A percentile compares a stretch with the other conserved stretches of the same genome.
Evolutionary conservation across 2,797 vertebrate genomes (phyloP).

Genomic region (Danionella dracula): DNA sequence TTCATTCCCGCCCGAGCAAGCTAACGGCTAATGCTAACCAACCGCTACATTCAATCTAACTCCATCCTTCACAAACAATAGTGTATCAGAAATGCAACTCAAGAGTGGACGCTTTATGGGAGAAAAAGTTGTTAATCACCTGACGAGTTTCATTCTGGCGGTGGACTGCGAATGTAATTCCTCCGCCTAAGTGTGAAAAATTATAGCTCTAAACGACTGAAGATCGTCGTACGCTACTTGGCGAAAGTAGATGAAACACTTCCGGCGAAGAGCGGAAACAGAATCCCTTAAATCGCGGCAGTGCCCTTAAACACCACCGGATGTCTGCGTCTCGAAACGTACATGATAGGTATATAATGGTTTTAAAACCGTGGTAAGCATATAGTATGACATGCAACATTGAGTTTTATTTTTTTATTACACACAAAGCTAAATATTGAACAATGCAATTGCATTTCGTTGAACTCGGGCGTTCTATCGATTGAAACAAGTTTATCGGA

Average conservation of each 20-base stretch:
- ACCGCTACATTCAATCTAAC: constrained; percentile 49
- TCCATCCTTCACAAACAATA: constrained; percentile 45
- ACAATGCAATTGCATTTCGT: no score
- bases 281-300: not conserved
- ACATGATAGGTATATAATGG: no score
- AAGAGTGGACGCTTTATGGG: no score
- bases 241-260: constrained; percentile 2
- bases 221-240: constrained; percentile 53
- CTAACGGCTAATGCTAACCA: constrained; percentile 10
- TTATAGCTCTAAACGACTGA: constrained; percentile 54
- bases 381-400: no score
- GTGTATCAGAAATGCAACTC: rapidly evolving
- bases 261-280: constrained; percentile 29
- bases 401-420: no score
- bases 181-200: constrained; percentile 64
- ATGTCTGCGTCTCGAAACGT: not conserved
- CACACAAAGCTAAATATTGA: no score
- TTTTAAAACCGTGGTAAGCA: no score
- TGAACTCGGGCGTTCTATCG: no score
- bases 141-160: constrained; percentile 74
- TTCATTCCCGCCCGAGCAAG: not conserved
- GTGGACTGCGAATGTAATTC: constrained; percentile 52
- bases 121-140: constrained; percentile 44
- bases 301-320: not conserved
- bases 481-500: no score